Conservation (phyloP, 2,888 invertebrate genomes). For the Nymphalis urticae region DNA sequence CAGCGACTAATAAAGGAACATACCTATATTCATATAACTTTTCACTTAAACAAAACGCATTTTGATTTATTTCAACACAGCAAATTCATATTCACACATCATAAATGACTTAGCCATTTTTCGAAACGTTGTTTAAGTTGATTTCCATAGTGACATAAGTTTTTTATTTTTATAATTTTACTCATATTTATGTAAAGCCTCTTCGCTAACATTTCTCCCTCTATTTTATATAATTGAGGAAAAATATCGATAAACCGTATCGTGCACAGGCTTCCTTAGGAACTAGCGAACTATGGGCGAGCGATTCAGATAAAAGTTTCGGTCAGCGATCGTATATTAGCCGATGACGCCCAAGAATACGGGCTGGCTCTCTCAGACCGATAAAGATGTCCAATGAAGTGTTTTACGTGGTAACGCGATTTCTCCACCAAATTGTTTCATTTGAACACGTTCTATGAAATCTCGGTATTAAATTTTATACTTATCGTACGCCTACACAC, state of each 20-base stretch:
- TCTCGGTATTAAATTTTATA: not conserved
- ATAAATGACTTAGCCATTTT: no score
- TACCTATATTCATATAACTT: no score
- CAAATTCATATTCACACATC: no score
- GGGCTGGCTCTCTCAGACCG: slow-evolving; percentile 43
- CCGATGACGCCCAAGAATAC: slow-evolving; percentile 40
- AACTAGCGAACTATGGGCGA: slow-evolving; percentile 59
- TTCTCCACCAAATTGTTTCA: slow-evolving; percentile 34
- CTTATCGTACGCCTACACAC: not conserved
- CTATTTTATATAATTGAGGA: slow-evolving; percentile 39
- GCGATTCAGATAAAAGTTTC: slow-evolving; percentile 72
- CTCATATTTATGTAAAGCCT: not conserved
- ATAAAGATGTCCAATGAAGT: slow-evolving; percentile 63
- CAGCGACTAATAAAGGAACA: no score
- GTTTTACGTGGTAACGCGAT: slow-evolving; percentile 41
- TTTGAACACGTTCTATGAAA: slow-evolving; percentile 26
- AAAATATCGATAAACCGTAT: slow-evolving; percentile 7
- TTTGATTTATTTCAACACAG: no score
- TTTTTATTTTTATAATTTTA: slow-evolving; percentile 13
- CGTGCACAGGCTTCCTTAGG: slow-evolving; percentile 40
- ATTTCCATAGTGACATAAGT: slow-evolving; percentile 42
- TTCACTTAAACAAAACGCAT: no score
- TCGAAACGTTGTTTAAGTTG: no score
- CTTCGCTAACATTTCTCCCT: not conserved
- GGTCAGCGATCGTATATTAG: slow-evolving; percentile 60